Base-by-base conservation (phyloP, 2,888 invertebrate genomes). In the Deilephila elpenor region DNA sequence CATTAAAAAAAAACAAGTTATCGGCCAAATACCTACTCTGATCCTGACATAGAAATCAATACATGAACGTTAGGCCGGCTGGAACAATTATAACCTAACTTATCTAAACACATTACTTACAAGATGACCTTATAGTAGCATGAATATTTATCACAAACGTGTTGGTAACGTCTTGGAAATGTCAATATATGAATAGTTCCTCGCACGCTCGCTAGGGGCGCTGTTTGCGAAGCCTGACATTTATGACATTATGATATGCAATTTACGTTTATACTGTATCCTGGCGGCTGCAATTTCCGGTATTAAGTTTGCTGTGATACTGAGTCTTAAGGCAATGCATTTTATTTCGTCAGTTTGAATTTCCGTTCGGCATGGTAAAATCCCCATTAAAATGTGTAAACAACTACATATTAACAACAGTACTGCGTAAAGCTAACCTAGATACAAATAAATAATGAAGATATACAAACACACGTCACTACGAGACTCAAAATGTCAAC, bases 271-370 rank as follows among this genome's bases (percentile, higher is more conserved):
- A 56, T n/a, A n/a, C n/a, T 56, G n/a, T 56, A 17, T 56, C n/a
- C n/a, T 56, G 56, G 56, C 56, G 56, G n/a, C n/a, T 56, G n/a
- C 19, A 56, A n/a, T 56, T 56, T 56, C 56, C 56, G 56, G 56
- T 17, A 56, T 56, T 17, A 56, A 56, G 56, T 6, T 51, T 8
- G 7, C 56, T 56, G 19, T n/a, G n/a, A 56, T 17, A n/a, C 19
- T 56, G 56, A 17, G 17, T 51, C 17, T 51, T 51, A 17, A 51
- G 51, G 19, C 6, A n/a, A n/a, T n/a, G 56, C 7, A 56, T 1
- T 19, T 14, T 2, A 3, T 1, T 44, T 14, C 11, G 44, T 44
- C 11, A 44, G 11, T 44, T 44, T 44, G 11, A 44, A 44, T 11
- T 3, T 14, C 3, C 11, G 11, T 11, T 14, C 11, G 11, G 44